A percentile compares a stretch with the other conserved stretches of the same genome.
Evolutionary conservation across 2,797 vertebrate genomes (phyloP).

Genomic region (Smutsia temminckii): DNA sequence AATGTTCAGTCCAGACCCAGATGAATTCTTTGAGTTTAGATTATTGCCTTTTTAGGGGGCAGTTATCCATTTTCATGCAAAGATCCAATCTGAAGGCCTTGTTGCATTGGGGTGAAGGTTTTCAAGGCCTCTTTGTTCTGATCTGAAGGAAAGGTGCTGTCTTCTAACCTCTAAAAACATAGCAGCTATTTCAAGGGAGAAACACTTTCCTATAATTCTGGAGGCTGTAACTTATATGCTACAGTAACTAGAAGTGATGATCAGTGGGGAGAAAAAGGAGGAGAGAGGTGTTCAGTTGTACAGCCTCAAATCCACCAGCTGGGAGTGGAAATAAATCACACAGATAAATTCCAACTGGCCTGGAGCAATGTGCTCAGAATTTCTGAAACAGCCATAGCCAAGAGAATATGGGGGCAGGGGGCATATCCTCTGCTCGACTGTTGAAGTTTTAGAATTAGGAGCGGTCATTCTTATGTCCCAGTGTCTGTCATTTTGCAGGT

Average conservation of each 20-base stretch:
- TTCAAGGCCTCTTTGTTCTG: neutral
- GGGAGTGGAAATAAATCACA: constrained; percentile 57
- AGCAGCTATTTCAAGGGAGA: neutral
- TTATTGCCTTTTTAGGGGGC: constrained; percentile 24
- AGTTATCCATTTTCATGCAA: neutral
- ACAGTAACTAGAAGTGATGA: constrained; percentile 36
- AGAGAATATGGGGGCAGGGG: neutral
- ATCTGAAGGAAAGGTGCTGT: constrained; percentile 26
- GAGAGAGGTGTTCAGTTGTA: constrained; percentile 37
- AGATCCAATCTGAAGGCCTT: neutral
- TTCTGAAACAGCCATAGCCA: neutral
- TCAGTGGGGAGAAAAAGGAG: constrained; percentile 56
- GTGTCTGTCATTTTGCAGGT: neutral
- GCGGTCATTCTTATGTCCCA: neutral
- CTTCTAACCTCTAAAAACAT: neutral
- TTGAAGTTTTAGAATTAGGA: neutral
- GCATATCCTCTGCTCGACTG: neutral
- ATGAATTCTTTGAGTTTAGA: constrained; percentile 61
- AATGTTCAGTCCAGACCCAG: constrained; percentile 32
- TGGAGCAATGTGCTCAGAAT: neutral
- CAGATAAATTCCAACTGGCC: constrained; percentile 35
- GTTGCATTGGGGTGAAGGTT: neutral
- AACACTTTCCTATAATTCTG: constrained; percentile 20
- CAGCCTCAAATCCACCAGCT: constrained; percentile 50
- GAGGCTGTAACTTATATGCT: constrained; percentile 11